Evolutionary conservation across 2,113 vertebrate species (phyloP).

Genomic region (Pteronura brasiliensis): DNA sequence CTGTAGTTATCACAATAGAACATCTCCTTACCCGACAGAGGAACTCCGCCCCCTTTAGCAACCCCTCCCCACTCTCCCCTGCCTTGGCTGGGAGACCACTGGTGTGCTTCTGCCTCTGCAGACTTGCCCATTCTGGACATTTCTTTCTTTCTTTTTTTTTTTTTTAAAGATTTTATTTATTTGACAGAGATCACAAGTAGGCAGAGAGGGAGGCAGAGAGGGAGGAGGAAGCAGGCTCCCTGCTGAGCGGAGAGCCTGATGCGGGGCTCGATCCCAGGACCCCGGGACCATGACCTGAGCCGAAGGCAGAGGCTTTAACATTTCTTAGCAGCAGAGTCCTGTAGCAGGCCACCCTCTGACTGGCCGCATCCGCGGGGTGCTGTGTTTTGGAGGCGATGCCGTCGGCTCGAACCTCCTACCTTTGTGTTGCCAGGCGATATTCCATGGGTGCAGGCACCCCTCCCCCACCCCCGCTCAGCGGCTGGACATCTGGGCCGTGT

Average conservation of each 20-base stretch:
- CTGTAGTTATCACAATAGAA: neutral
- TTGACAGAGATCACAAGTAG: too few species aligned
- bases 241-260: too few species aligned
- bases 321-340: fast-evolving
- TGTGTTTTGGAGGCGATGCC: fast-evolving
- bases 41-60: neutral
- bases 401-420: fast-evolving
- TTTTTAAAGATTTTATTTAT: too few species aligned
- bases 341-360: fast-evolving
- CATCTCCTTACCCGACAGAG: neutral
- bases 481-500: fast-evolving
- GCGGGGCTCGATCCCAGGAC: too few species aligned
- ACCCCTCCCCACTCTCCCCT: fast-evolving
- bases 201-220: too few species aligned
- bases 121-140: neutral
- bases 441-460: fast-evolving
- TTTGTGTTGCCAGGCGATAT: fast-evolving
- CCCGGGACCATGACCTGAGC: too few species aligned
- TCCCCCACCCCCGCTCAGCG: fast-evolving
- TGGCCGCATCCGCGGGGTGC: fast-evolving
- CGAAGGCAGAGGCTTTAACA: too few species aligned
- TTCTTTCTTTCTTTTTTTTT: too few species aligned
- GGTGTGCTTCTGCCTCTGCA: fast-evolving
- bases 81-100: neutral
- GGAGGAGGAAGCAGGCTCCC: too few species aligned